Evolutionary conservation across 2,888 invertebrate species (phyloP).

Genomic region (Lydus trimaculatus): DNA sequence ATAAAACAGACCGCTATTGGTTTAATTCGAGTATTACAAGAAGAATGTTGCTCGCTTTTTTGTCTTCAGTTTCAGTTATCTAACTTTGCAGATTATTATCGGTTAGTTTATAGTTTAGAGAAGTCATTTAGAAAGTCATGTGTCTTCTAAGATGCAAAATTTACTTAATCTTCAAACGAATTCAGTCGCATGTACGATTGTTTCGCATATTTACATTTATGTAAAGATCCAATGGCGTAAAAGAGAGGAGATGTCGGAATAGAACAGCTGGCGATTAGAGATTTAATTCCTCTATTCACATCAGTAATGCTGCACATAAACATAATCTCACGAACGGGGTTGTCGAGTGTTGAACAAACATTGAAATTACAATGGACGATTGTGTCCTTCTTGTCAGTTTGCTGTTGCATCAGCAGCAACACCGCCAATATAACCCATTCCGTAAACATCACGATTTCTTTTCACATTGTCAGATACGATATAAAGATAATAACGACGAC

Average conservation of each 20-base stretch:
- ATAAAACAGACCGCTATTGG: background rate
- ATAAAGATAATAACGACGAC: background rate
- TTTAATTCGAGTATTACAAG: conserved; percentile 1
- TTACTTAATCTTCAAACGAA: background rate
- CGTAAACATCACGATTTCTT: background rate
- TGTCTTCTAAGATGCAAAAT: background rate
- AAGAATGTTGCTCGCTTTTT: background rate
- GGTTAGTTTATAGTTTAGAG: no score
- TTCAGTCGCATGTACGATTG: conserved; percentile 7
- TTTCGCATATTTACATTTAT: conserved; percentile 30
- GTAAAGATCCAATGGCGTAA: conserved; percentile 12
- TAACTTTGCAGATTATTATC: no score
- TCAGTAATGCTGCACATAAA: conserved; percentile 49
- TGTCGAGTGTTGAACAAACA: conserved; percentile 49
- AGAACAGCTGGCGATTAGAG: conserved; percentile 48
- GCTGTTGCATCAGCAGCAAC: background rate
- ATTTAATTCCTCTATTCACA: conserved; percentile 51
- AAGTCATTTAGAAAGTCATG: no score
- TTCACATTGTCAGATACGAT: background rate
- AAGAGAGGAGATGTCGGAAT: conserved; percentile 28
- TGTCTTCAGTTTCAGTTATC: no score
- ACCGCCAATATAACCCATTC: background rate
- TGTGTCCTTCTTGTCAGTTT: background rate
- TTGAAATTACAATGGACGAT: conserved; percentile 43
- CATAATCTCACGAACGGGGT: conserved; percentile 50